Conservation (phyloP, 2,113 vertebrate genomes). For the Chionomys nivalis region DNA sequence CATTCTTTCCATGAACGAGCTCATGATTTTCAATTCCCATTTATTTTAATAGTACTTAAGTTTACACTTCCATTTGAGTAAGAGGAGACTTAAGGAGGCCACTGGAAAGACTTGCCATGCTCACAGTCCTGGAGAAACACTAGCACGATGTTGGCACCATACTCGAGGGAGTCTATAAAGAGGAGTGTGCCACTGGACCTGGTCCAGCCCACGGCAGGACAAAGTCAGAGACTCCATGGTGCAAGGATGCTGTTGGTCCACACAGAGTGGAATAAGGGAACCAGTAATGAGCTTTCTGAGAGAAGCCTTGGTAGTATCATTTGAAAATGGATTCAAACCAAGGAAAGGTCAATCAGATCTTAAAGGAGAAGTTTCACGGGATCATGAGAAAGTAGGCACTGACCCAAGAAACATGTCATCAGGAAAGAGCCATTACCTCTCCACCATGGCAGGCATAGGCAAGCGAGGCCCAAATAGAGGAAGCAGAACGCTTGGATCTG, state of each 20-base stretch:
- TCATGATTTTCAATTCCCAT: conserved; percentile 16
- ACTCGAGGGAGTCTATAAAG: not conserved
- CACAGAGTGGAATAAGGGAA: not conserved
- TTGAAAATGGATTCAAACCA: conserved; percentile 40
- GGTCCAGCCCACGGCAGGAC: not conserved
- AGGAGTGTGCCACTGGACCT: not conserved
- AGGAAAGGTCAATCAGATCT: not conserved
- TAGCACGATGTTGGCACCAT: not conserved
- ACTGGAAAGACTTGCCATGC: not conserved
- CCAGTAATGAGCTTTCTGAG: not conserved
- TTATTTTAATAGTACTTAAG: not conserved
- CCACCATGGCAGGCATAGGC: not conserved
- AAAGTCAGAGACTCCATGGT: not conserved
- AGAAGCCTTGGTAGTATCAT: not conserved
- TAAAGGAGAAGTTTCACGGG: not conserved
- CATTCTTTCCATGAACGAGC: not conserved
- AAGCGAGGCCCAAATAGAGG: not conserved
- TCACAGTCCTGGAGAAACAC: conserved; percentile 4
- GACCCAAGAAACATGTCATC: not conserved
- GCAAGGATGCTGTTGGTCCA: not conserved
- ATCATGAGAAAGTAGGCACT: not conserved
- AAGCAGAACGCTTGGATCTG: not conserved
- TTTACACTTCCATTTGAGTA: conserved; percentile 13
- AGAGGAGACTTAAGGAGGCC: conserved; percentile 10
- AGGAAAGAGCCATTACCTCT: not conserved